These are phyloP conservation scores for Epiblema foenella DNA, from an alignment of 2,888 invertebrate genomes.

Conservation along the genomic window DNA sequence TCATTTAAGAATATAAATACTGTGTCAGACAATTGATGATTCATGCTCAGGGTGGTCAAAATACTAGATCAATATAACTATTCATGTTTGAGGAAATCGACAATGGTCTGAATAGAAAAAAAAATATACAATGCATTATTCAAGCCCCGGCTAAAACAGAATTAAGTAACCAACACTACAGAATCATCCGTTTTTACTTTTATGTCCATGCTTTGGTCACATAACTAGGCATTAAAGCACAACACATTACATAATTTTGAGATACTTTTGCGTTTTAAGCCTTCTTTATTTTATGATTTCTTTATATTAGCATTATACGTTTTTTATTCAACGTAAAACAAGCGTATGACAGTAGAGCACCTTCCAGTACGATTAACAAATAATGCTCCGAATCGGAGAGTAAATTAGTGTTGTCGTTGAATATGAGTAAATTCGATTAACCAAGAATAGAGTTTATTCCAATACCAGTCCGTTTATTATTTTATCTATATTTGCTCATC, in stretches of 20 bases:
- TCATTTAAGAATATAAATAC: neutral
- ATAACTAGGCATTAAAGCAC: slow-evolving; percentile 2
- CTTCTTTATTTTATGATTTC: no score
- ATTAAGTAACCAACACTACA: neutral
- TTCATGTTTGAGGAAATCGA: neutral
- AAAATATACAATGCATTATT: neutral
- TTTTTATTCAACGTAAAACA: neutral
- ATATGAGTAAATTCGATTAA: neutral
- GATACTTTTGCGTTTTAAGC: slow-evolving; percentile 10
- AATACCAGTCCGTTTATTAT: no score
- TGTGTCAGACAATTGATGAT: neutral
- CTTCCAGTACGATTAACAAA: neutral
- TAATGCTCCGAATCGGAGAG: neutral
- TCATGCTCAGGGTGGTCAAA: neutral
- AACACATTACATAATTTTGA: slow-evolving; percentile 8
- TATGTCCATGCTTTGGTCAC: neutral
- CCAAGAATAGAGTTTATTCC: neutral
- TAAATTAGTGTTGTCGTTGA: no score
- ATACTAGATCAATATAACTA: neutral
- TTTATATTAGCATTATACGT: no score
- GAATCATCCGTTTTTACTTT: neutral
- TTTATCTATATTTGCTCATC: no score
- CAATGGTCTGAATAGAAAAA: neutral
- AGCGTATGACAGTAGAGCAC: no score
- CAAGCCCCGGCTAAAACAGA: neutral